phyloP scores from a whole-genome alignment of 2,797 vertebrate genomes.

The Acrossocheilus fasciatus region DNA sequence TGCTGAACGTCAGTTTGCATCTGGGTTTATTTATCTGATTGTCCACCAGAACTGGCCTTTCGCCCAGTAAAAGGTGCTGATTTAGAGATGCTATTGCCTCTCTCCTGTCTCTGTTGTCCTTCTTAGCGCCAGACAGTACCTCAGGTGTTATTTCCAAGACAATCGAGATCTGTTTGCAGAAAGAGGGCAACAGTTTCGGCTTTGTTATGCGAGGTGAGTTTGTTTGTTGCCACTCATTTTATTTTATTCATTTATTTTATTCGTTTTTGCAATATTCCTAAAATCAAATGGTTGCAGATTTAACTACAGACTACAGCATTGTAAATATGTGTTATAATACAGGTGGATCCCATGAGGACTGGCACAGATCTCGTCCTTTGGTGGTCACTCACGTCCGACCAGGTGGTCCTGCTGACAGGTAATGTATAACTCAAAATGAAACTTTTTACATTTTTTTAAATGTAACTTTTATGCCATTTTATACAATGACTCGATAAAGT shows the following conservation, averaged over 20 bases:
- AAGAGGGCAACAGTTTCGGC: conserved; percentile 95
- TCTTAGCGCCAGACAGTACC: conserved; percentile 87
- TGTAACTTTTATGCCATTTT: not conserved
- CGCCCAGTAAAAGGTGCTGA: conserved; percentile 49
- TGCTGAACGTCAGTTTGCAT: conserved; percentile 45
- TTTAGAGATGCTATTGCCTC: conserved; percentile 44
- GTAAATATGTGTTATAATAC: conserved; percentile 20
- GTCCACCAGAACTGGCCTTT: not conserved
- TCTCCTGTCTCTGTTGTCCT: conserved; percentile 27
- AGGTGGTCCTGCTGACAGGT: conserved; percentile 97
- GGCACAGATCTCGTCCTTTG: conserved; percentile 91
- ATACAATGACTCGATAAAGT: not conserved
- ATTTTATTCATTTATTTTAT: not conserved
- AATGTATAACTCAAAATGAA: conserved; percentile 31
- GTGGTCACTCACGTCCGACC: conserved; percentile 93
- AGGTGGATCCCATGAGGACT: conserved; percentile 95
- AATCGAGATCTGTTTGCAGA: conserved; percentile 93
- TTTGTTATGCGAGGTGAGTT: conserved; percentile 94
- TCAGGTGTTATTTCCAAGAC: conserved; percentile 93
- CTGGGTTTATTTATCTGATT: conserved; percentile 32
- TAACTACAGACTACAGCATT: not conserved
- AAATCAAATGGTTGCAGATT: not conserved
- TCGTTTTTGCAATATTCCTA: not conserved
- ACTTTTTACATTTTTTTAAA: not conserved
- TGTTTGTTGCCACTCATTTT: not conserved